Base-by-base conservation (phyloP, 2,888 invertebrate genomes). In the Andrena praecox region DNA sequence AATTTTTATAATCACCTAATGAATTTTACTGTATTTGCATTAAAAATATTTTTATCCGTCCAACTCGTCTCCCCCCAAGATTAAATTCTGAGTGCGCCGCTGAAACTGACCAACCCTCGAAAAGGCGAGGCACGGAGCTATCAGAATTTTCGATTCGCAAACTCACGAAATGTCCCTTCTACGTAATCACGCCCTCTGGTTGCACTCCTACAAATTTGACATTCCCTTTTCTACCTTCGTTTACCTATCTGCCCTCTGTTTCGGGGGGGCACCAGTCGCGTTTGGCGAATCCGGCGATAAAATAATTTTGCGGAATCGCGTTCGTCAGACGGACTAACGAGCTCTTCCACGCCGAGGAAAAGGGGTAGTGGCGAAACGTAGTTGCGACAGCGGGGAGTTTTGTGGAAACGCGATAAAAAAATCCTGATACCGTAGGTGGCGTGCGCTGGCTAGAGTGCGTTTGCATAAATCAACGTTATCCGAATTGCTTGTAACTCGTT, bases 401-500 rank as follows among this genome's bases (percentile, higher is more conserved):
- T 50, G 29, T 54, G 24, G 2, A 70, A 70, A 66, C 48, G 8
- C 33, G 67, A 64, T 59, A 29, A 64, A 81, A 66, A 42, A 64
- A 63, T 71, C 50, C 8, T 8, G 31, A 8, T 80, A 52, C 35
- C 62, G 35, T 24, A 29, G 67, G 4, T 27, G 27, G 20, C 0
- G 54, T 24, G 67, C 52, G 50, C 33, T 50, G 52, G 50, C 8
- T 27, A 2, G 42, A n/a, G 24, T 52, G 8, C n/a, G 71, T 76
- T 56, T 64, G 59, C 70, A 71, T 67, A 67, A 81, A 81, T 70
- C 80, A 62, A 10, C 31, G 71, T 76, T 52, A 67, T 67, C 56
- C 62, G 60, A 81, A 76, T 62, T 66, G 68, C 24, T 5, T 50
- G 75, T 66, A 74, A 71, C 70, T 75, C 62, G 75, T 70, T 80